Base-by-base conservation (phyloP, 2,888 invertebrate genomes). In the Tridacna gigas region DNA sequence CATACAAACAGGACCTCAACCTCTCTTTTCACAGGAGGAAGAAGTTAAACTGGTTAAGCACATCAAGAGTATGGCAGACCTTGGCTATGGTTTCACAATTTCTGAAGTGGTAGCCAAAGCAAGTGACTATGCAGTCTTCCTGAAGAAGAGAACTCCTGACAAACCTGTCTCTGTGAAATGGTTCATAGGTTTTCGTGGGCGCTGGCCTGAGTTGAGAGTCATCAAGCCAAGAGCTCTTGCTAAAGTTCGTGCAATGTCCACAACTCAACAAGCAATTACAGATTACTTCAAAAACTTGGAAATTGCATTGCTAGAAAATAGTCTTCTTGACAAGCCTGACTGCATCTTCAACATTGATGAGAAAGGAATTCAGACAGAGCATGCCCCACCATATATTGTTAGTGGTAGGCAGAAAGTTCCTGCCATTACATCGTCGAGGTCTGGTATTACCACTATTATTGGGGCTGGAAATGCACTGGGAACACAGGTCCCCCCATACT, bases 271-370 rank as follows among this genome's bases (percentile, higher is more conserved):
- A 60, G 11, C 7, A 56, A 48, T 51, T 76, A 75, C 51, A 5
- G 20, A 22, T 63, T 61, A 45, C 65, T 79, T n/a, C n/a, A 51
- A 51, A 11, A 51, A 51, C 51, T 51, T 51, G 51, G 51, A 76
- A 22, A 11, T 13, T 56, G 67, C 61, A 1, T 13, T 82, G 0
- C n/a, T 22, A 18, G 56, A 45, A n/a, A 26, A 60, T 26, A 26
- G 26, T 26, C 47, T 82, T 11, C 56, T 26, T 25, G 66, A 60
- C n/a, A 78, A 74, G 26, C 66, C 71, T 13, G 25, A 76, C 7
- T 61, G 51, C n/a, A 76, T 76, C 20, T 83, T 76, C n/a, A 83
- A 79, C 73, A 73, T 79, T 13, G 79, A 76, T 77, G 79, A 80
- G 61, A 76, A 61, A n/a, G 76, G 71, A 7, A 28, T 80, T 11